These are phyloP conservation scores for Todiramphus saurophagus DNA, from an alignment of 2,113 vertebrate species.

Conservation along the genomic window DNA sequence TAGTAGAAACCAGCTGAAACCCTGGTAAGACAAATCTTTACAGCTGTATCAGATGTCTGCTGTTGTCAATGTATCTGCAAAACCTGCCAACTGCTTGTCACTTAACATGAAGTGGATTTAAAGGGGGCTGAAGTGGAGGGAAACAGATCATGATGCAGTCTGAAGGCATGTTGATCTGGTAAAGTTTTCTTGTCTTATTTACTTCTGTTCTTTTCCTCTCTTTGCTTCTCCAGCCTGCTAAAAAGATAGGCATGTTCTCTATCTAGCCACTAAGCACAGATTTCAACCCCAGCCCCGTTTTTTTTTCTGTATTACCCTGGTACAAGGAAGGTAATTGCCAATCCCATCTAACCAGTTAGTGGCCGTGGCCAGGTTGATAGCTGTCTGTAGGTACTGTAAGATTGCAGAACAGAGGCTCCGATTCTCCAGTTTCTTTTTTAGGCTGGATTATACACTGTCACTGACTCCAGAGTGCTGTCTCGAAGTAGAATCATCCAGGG, in stretches of 20 bases:
- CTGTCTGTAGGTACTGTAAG: too few species aligned
- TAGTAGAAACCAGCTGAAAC: constrained; percentile 52
- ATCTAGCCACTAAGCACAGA: neutral
- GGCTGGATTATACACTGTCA: neutral
- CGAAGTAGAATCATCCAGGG: neutral
- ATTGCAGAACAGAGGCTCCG: neutral
- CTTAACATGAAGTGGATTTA: constrained; percentile 15
- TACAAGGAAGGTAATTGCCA: neutral
- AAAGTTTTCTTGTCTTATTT: neutral
- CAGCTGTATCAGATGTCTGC: constrained; percentile 41
- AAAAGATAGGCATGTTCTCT: fast-evolving
- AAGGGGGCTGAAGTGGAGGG: neutral
- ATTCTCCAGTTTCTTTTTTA: neutral
- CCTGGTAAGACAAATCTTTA: constrained; percentile 51
- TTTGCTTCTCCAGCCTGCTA: neutral
- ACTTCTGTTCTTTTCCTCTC: neutral
- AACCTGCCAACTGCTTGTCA: constrained; percentile 51
- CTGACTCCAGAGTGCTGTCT: neutral
- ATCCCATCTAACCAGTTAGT: fast-evolving
- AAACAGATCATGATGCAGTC: neutral
- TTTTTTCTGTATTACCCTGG: neutral
- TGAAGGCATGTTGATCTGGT: neutral
- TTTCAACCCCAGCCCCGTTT: neutral
- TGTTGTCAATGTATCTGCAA: constrained; percentile 37
- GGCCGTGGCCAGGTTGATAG: fast-evolving